Evolutionary conservation across 2,888 invertebrate species (phyloP).

Genomic region (Reticulitermes lucifugus): DNA sequence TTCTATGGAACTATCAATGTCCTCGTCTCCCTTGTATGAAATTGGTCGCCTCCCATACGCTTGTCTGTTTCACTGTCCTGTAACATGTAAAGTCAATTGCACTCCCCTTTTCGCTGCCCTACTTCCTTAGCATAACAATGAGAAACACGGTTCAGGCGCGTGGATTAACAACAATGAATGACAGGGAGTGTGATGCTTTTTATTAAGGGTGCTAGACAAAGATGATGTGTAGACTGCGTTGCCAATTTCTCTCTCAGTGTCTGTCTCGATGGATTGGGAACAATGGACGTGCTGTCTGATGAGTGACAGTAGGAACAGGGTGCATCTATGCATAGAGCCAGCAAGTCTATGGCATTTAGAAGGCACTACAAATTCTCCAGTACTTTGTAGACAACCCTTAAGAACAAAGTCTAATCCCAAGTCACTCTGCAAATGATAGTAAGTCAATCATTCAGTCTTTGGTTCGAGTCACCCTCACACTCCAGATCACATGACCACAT

Average conservation of each 20-base stretch:
- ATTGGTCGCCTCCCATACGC: slow-evolving; percentile 10
- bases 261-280: neutral
- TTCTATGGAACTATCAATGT: slow-evolving; percentile 13
- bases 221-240: slow-evolving; percentile 40
- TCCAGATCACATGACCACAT: too few species aligned
- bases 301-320: too few species aligned
- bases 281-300: too few species aligned
- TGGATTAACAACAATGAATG: slow-evolving; percentile 44
- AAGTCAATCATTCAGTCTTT: too few species aligned
- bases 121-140: slow-evolving; percentile 46
- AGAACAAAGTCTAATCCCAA: too few species aligned
- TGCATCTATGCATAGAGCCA: too few species aligned
- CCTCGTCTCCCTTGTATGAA: slow-evolving; percentile 23
- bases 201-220: slow-evolving; percentile 38
- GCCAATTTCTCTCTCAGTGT: slow-evolving; percentile 37
- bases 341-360: too few species aligned
- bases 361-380: too few species aligned
- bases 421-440: too few species aligned
- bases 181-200: slow-evolving; percentile 38
- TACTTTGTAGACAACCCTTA: too few species aligned
- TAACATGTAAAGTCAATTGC: slow-evolving; percentile 45
- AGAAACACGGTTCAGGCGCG: slow-evolving; percentile 33
- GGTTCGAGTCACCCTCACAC: too few species aligned
- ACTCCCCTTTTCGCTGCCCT: slow-evolving; percentile 26
- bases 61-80: slow-evolving; percentile 18